Evolutionary conservation across 2,888 invertebrate species (phyloP).

Genomic region (Harpalus rufipes): DNA sequence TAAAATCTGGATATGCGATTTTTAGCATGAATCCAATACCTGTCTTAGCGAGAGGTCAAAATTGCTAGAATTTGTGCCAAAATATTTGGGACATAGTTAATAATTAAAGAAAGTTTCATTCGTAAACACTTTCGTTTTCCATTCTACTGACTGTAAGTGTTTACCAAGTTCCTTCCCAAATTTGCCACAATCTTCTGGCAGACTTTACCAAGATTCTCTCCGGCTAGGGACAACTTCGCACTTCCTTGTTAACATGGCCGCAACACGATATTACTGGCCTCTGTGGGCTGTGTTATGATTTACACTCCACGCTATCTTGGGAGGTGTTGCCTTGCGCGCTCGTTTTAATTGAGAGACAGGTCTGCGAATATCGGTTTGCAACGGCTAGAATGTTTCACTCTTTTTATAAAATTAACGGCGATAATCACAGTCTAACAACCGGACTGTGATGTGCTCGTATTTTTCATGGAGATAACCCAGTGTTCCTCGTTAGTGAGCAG

Average conservation of each 20-base stretch:
- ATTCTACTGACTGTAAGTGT: not conserved
- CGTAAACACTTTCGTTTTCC: not conserved
- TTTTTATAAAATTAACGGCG: not conserved
- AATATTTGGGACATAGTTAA: too few relatives aligned
- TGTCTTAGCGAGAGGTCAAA: too few relatives aligned
- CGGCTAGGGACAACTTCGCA: constrained; percentile 55
- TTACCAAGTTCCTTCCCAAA: not conserved
- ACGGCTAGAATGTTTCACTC: not conserved
- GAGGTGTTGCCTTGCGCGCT: constrained; percentile 67
- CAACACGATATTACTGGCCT: constrained; percentile 70
- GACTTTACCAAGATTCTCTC: not conserved
- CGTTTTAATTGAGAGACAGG: constrained; percentile 52
- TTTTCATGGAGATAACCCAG: constrained; percentile 69
- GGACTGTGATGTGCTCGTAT: constrained; percentile 62
- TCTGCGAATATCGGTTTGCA: constrained; percentile 33
- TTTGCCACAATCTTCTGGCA: not conserved
- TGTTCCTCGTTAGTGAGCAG: constrained; percentile 69
- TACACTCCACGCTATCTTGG: constrained; percentile 69
- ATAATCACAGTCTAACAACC: constrained; percentile 11
- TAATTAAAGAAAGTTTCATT: too few relatives aligned
- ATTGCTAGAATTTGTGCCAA: too few relatives aligned
- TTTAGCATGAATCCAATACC: too few relatives aligned
- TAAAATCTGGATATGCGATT: too few relatives aligned
- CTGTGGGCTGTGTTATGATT: constrained; percentile 70
- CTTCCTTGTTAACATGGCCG: constrained; percentile 70